phyloP scores from a whole-genome alignment of 2,888 invertebrate species.

The Leucophenga montana region DNA sequence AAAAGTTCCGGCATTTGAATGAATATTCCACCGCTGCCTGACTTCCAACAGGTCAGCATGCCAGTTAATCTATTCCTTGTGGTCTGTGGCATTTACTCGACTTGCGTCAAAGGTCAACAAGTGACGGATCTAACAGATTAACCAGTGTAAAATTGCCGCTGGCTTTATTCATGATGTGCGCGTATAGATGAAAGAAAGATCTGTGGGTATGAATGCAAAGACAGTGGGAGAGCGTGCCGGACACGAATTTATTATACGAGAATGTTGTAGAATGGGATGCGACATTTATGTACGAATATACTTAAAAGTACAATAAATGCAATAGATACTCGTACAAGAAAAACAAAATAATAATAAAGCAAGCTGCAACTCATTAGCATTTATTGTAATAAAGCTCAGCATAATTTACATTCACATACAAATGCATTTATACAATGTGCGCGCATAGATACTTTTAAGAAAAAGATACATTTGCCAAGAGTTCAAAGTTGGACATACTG shows the following conservation, averaged over 20 bases:
- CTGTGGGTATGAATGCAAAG: background rate
- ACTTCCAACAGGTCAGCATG: too few species aligned
- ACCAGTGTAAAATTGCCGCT: conserved; percentile 14
- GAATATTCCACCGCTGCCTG: too few species aligned
- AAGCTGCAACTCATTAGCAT: conserved; percentile 20
- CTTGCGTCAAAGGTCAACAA: conserved; percentile 16
- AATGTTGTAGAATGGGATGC: conserved; percentile 22
- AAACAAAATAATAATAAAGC: conserved; percentile 27
- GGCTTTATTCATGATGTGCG: conserved; percentile 3
- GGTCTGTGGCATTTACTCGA: background rate
- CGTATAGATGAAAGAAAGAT: background rate
- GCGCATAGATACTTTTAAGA: too few species aligned
- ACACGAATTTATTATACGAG: conserved; percentile 14
- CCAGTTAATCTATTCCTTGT: background rate
- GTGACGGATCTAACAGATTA: conserved; percentile 13
- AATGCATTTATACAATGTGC: too few species aligned
- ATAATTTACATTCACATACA: conserved; percentile 12
- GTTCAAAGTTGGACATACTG: conserved; percentile 22
- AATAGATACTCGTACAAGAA: conserved; percentile 1
- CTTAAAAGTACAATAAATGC: background rate
- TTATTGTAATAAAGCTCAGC: conserved; percentile 8
- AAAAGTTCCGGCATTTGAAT: too few species aligned
- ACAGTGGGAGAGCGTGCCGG: conserved; percentile 1
- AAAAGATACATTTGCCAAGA: conserved; percentile 8
- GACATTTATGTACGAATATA: background rate